Evolutionary conservation across 2,113 vertebrate genomes (phyloP).

Genomic region (Tylochromis polylepis): DNA sequence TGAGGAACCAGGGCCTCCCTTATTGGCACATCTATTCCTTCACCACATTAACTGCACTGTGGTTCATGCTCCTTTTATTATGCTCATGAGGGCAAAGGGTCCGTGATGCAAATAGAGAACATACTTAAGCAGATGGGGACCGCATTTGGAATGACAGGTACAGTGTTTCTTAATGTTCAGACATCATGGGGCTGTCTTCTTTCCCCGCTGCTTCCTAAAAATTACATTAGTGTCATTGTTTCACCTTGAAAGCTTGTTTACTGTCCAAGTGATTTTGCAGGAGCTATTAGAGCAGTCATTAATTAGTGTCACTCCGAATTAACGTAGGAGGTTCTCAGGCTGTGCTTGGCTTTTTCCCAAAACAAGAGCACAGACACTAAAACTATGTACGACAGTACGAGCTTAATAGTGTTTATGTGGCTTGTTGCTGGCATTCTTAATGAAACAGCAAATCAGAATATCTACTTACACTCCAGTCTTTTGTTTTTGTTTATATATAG

Average conservation of each 20-base stretch:
- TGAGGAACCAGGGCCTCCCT: conserved; percentile 15
- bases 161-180: conserved; percentile 31
- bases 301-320: conserved; percentile 56
- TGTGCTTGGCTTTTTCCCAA: conserved; percentile 37
- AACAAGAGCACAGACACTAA: not conserved
- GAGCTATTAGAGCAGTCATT: conserved; percentile 44
- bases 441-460: not conserved
- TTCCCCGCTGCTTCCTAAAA: not conserved
- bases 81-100: not conserved
- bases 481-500: not conserved
- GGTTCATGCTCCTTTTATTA: conserved; percentile 14
- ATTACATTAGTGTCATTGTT: conserved; percentile 37
- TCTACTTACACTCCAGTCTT: not conserved
- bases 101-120: conserved; percentile 32
- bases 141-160: conserved; percentile 31
- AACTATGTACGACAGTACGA: not conserved
- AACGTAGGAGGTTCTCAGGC: conserved; percentile 22
- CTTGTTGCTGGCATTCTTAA: not conserved
- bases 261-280: conserved; percentile 41
- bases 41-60: not conserved
- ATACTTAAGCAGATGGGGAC: conserved; percentile 19
- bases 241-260: conserved; percentile 55
- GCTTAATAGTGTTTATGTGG: not conserved
- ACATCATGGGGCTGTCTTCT: conserved; percentile 19
- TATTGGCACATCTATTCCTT: conserved; percentile 16